A percentile compares a stretch with the other conserved stretches of the same genome.
Evolutionary conservation across 1,140 invertebrate species (phyloP).

Genomic region (Pseudomyrmex dendroicus): DNA sequence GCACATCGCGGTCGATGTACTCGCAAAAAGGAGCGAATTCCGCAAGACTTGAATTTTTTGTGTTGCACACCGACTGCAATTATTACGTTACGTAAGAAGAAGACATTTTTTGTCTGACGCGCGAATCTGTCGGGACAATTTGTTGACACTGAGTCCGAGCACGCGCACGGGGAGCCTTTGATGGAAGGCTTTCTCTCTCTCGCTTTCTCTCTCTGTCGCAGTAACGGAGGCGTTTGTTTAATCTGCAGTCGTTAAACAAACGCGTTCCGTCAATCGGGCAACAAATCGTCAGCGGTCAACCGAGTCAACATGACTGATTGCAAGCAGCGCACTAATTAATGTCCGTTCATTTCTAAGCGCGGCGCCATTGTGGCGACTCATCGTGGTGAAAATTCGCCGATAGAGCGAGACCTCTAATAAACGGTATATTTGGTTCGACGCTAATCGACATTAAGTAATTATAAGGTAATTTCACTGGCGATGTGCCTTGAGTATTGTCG

Average conservation of each 20-base stretch:
- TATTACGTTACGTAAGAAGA: background rate
- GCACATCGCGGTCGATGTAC: background rate
- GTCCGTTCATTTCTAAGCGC: constrained; percentile 34
- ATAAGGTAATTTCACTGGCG: constrained; percentile 5
- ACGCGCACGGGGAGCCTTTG: background rate
- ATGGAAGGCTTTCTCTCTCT: background rate
- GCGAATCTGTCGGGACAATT: background rate
- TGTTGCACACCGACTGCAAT: too few relatives aligned
- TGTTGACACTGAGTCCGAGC: background rate
- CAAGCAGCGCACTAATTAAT: constrained; percentile 45
- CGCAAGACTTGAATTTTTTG: background rate
- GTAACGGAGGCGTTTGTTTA: constrained; percentile 27
- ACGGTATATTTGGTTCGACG: constrained; percentile 12
- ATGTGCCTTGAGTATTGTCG: too few relatives aligned
- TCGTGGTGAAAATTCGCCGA: background rate
- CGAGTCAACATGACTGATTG: constrained; percentile 47
- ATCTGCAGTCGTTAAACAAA: constrained; percentile 32
- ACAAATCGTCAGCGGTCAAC: constrained; percentile 38
- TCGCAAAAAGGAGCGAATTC: background rate
- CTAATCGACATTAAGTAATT: constrained; percentile 5
- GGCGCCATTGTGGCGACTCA: background rate
- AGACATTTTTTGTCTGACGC: background rate
- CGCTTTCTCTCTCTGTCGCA: too few relatives aligned
- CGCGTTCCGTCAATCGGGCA: constrained; percentile 10
- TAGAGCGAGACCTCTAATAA: background rate